phyloP scores from a whole-genome alignment of 2,888 invertebrate genomes.

The Caenorhabditis zanzibari region DNA sequence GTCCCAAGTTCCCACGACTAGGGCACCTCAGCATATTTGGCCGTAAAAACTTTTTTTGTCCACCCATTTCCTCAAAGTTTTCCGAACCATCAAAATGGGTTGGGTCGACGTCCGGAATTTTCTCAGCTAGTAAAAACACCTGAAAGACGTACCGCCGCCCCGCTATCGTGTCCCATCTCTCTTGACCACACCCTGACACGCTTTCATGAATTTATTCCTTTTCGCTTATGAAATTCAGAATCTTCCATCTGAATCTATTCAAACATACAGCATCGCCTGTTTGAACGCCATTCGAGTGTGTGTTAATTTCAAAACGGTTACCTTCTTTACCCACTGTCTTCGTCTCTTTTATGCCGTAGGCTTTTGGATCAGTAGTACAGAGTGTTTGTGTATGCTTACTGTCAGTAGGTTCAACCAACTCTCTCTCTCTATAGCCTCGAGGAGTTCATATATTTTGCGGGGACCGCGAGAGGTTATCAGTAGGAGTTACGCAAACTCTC shows the following conservation, averaged over 20 bases:
- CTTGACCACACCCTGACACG: conserved; percentile 60
- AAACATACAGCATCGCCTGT: conserved; percentile 22
- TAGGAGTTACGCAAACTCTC: conserved; percentile 60
- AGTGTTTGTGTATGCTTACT: conserved; percentile 53
- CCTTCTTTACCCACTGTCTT: background rate
- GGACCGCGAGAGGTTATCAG: conserved; percentile 45
- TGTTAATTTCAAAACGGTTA: conserved; percentile 59
- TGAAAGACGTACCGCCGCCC: conserved; percentile 46
- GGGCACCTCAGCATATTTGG: conserved; percentile 19
- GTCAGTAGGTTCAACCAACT: conserved; percentile 54
- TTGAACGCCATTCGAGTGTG: conserved; percentile 63
- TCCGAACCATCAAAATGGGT: conserved; percentile 28
- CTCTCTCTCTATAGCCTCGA: conserved; percentile 21
- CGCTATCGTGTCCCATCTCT: conserved; percentile 29
- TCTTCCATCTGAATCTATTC: conserved; percentile 42
- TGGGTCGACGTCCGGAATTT: background rate
- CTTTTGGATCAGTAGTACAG: conserved; percentile 53
- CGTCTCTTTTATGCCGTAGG: conserved; percentile 12
- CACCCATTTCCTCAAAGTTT: background rate
- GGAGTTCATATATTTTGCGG: conserved; percentile 56
- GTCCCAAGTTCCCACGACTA: conserved; percentile 42
- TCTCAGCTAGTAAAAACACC: conserved; percentile 27
- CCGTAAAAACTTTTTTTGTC: conserved; percentile 4
- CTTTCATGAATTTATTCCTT: conserved; percentile 28
- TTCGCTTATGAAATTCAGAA: conserved; percentile 16